Percentiles rank a stretch among this genome's conserved stretches.
These are phyloP conservation scores for Zaprionus gabonicus DNA, from an alignment of 1,140 invertebrate genomes.

Conservation along the genomic window DNA sequence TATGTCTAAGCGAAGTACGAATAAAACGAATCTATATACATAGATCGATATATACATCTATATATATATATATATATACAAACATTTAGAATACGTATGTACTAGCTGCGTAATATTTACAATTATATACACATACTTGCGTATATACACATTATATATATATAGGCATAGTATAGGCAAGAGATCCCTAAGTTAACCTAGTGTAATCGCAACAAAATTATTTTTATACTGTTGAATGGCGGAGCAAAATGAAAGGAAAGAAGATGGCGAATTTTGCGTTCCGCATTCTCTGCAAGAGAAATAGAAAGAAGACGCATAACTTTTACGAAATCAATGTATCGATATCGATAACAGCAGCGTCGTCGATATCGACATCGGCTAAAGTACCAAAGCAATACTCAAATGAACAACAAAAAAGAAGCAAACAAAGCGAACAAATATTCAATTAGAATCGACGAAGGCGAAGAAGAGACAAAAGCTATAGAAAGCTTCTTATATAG, in stretches of 20 bases:
- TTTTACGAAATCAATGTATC: conserved; percentile 63
- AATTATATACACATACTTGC: conserved; percentile 55
- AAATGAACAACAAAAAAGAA: conserved; percentile 56
- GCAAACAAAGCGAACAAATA: conserved; percentile 69
- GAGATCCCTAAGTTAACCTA: conserved; percentile 70
- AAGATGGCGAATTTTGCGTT: conserved; percentile 26
- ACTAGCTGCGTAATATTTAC: conserved; percentile 78
- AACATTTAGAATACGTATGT: conserved; percentile 73
- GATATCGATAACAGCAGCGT: conserved; percentile 48
- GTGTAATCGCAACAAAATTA: conserved; percentile 75
- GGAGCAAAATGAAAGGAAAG: conserved; percentile 5
- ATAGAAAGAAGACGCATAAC: conserved; percentile 39
- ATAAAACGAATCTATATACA: conserved; percentile 58
- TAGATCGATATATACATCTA: conserved; percentile 50
- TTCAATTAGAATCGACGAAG: conserved; percentile 69
- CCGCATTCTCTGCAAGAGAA: conserved; percentile 6
- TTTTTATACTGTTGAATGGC: conserved; percentile 76
- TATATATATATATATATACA: conserved; percentile 46
- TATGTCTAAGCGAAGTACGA: conserved; percentile 54
- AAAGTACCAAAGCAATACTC: conserved; percentile 85
- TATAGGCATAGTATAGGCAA: conserved; percentile 52
- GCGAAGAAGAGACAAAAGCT: conserved; percentile 35
- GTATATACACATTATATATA: conserved; percentile 49
- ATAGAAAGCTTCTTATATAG: conserved; percentile 63
- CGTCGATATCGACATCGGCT: conserved; percentile 81